Evolutionary conservation across 2,888 invertebrate genomes (phyloP).

Genomic region (Leptogaster cylindrica): DNA sequence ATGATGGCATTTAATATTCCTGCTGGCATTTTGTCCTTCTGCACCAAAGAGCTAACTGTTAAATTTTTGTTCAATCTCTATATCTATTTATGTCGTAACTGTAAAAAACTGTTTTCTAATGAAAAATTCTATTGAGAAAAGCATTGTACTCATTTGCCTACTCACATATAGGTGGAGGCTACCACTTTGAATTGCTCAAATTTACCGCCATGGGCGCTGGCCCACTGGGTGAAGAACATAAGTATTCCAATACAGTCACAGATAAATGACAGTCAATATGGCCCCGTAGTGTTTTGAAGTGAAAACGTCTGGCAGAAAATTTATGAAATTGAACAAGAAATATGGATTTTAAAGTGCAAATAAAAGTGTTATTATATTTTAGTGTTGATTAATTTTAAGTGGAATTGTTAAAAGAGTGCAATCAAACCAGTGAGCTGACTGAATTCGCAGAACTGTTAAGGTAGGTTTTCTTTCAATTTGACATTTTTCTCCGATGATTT

Average conservation of each 20-base stretch:
- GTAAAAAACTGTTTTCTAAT: background rate
- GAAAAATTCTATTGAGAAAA: conserved; percentile 1
- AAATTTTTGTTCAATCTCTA: conserved; percentile 17
- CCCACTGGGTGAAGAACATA: too few species aligned
- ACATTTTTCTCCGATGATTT: conserved; percentile 42
- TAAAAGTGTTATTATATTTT: background rate
- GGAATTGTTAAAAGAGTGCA: conserved; percentile 3
- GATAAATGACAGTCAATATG: conserved; percentile 42
- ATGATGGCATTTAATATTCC: conserved; percentile 13
- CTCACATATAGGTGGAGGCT: background rate
- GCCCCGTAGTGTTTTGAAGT: conserved; percentile 44
- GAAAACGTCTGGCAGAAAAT: conserved; percentile 43
- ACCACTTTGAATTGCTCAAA: background rate
- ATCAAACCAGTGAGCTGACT: conserved; percentile 13
- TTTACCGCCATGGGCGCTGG: background rate
- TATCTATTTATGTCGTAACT: background rate
- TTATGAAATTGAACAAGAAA: conserved; percentile 34
- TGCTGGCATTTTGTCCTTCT: background rate
- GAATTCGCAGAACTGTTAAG: background rate
- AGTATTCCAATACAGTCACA: background rate
- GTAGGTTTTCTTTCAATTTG: conserved; percentile 11
- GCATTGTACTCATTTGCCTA: background rate
- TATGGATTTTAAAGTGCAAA: conserved; percentile 35
- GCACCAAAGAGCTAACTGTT: background rate
- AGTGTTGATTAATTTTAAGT: conserved; percentile 26